These are phyloP conservation scores for Spatulosminthurus flaviceps DNA, from an alignment of 2,888 invertebrate species.

Conservation along the genomic window DNA sequence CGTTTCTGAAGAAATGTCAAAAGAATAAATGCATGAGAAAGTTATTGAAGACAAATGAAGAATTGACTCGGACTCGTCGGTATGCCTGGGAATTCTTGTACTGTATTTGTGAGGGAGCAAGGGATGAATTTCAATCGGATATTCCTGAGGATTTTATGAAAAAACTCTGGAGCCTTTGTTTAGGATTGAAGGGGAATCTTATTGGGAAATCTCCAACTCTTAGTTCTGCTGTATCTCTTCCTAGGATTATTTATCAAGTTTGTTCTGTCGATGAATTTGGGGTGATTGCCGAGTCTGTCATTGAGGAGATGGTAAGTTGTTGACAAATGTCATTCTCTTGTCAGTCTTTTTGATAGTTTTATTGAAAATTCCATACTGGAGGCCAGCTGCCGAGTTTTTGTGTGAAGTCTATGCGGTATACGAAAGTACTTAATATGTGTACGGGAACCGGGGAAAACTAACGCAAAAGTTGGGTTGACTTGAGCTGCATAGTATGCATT, in stretches of 20 bases:
- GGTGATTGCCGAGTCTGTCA: constrained; percentile 23
- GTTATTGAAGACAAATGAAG: constrained; percentile 20
- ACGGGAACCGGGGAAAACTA: too few relatives aligned
- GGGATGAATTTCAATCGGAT: constrained; percentile 39
- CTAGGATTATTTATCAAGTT: constrained; percentile 32
- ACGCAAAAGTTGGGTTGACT: too few relatives aligned
- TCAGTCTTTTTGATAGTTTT: constrained; percentile 31
- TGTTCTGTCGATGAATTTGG: constrained; percentile 32
- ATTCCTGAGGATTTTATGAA: constrained; percentile 50
- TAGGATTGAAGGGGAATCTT: constrained; percentile 21
- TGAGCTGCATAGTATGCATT: too few relatives aligned
- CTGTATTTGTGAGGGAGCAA: constrained; percentile 26
- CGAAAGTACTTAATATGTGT: not conserved
- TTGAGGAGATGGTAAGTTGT: constrained; percentile 38
- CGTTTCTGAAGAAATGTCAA: constrained; percentile 31
- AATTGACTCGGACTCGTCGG: not conserved
- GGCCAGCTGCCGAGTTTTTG: not conserved
- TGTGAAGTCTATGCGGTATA: not conserved
- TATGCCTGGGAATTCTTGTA: constrained; percentile 34
- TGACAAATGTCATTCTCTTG: constrained; percentile 16
- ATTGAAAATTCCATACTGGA: constrained; percentile 14
- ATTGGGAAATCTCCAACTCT: not conserved
- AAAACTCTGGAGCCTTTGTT: constrained; percentile 52
- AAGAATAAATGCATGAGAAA: constrained; percentile 40
- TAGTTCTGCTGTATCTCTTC: constrained; percentile 18